These are phyloP conservation scores for Mionectes macconnelli DNA, from an alignment of 2,113 vertebrate genomes.

Conservation along the genomic window DNA sequence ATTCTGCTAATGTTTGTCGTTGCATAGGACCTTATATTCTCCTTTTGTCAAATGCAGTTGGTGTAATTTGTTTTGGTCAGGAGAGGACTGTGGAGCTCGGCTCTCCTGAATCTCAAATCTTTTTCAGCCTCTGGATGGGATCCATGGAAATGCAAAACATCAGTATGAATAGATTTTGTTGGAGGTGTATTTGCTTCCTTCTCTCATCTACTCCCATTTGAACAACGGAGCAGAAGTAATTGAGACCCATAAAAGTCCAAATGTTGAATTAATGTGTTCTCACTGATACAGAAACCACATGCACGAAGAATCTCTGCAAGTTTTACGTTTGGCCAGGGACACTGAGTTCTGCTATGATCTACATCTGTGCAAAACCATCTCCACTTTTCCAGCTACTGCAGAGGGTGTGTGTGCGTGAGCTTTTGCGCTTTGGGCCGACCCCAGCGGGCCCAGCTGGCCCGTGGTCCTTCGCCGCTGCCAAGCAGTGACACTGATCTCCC, in stretches of 20 bases:
- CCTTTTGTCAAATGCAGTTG: not conserved
- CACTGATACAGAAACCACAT: not conserved
- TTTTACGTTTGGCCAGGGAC: not conserved
- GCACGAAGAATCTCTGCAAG: not conserved
- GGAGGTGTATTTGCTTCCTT: not conserved
- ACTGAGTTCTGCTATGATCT: not conserved
- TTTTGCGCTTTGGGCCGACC: not conserved
- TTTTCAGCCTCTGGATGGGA: not conserved
- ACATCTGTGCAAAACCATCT: not conserved
- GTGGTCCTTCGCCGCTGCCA: fast-evolving
- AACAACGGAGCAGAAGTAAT: not conserved
- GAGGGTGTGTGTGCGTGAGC: not conserved
- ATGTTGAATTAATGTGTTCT: not conserved
- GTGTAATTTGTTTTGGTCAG: not conserved
- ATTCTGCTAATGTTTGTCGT: not conserved
- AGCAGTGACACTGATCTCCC: not conserved
- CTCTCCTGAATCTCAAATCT: not conserved
- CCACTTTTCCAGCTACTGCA: not conserved
- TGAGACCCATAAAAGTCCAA: not conserved
- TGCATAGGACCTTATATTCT: not conserved
- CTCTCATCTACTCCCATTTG: not conserved
- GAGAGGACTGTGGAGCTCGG: not conserved
- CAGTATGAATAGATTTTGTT: not conserved
- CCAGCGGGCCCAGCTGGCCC: not conserved
- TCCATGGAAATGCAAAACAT: not conserved